Evolutionary conservation across 2,113 vertebrate species (phyloP), one percentile per base, ranked within the genome.

Genomic region (Origma solitaria): DNA sequence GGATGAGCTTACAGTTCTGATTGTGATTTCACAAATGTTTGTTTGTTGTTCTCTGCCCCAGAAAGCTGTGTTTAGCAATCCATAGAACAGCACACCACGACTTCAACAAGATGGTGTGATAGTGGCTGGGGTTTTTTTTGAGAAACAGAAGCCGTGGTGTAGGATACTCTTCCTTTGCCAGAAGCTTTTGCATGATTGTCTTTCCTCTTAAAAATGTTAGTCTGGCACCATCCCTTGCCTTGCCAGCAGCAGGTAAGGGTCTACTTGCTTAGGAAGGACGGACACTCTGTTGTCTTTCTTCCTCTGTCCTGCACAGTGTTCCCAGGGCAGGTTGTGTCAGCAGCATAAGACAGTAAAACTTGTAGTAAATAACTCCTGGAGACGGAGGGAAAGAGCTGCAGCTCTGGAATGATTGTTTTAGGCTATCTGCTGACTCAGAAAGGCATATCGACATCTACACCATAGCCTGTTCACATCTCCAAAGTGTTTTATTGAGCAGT

Each of bases 51-150:
- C 68, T 88, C 47, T 66, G 81, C 84, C 65, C 64, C 88, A 68
- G 81, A 85, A 53, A 82, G 37, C 58, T 86, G 30, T 69, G 60
- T 95, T 95, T 92, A 85, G 86, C 86, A 95, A 90, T 73, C 68
- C 60, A 53, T 37, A 64, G 66, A 79, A 35, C 50, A 70, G 51
- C 71, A 86, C 68, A 92, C 54, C 51, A 94, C 88, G 83, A 57
- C 37, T 82, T 76, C 80, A 86, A 60, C 4, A 60, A 60, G 73
- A 91, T 19, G 72, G 13, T 60, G 31, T 75, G 80, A 84, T 57
- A 86, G 37, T 30, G 57, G 60, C 40, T 37, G 57, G 61, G 38
- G 3, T 28, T 19, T 86, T 60, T 73, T 65, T n/a, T 21, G 66
- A 73, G 58, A 77, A 86, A 77, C 13, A 42, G 64, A 47, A 95